Conservation (phyloP, 2,113 vertebrate species). For the Corythoichthys intestinalis region DNA sequence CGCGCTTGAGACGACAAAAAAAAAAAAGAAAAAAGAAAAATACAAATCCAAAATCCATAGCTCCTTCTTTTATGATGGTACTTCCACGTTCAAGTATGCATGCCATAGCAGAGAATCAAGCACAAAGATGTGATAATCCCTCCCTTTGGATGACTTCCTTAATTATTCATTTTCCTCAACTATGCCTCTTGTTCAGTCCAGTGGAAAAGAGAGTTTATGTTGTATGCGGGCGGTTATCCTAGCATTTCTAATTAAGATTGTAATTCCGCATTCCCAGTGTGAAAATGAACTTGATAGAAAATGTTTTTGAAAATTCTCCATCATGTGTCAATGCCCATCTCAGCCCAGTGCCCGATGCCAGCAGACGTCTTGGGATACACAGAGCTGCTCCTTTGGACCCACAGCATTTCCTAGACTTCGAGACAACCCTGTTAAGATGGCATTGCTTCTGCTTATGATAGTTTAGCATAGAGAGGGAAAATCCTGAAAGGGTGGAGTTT, state of each 20-base stretch:
- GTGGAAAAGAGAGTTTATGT: constrained; percentile 47
- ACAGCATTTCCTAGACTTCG: constrained; percentile 61
- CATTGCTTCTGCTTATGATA: constrained; percentile 64
- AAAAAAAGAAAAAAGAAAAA: constrained; percentile 33
- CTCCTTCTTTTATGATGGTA: constrained; percentile 58
- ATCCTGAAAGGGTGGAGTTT: constrained; percentile 73
- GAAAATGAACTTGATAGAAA: constrained; percentile 76
- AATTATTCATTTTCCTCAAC: constrained; percentile 77
- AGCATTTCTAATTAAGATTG: constrained; percentile 62
- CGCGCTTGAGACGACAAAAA: constrained; percentile 75
- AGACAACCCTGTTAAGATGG: constrained; percentile 66
- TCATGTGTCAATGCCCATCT: constrained; percentile 78
- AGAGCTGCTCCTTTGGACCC: constrained; percentile 72
- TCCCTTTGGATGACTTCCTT: constrained; percentile 77
- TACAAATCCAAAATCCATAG: constrained; percentile 75
- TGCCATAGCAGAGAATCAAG: constrained; percentile 69
- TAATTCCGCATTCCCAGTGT: constrained; percentile 54
- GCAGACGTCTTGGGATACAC: constrained; percentile 79
- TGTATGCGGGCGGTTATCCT: constrained; percentile 54
- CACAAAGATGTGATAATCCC: constrained; percentile 78
- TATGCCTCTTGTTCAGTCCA: constrained; percentile 70
- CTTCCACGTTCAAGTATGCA: constrained; percentile 62
- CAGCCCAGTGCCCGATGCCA: constrained; percentile 88
- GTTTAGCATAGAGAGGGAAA: constrained; percentile 60
- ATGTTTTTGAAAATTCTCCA: constrained; percentile 68